Conservation (phyloP, 2,113 vertebrate species). For the Scomber colias region DNA sequence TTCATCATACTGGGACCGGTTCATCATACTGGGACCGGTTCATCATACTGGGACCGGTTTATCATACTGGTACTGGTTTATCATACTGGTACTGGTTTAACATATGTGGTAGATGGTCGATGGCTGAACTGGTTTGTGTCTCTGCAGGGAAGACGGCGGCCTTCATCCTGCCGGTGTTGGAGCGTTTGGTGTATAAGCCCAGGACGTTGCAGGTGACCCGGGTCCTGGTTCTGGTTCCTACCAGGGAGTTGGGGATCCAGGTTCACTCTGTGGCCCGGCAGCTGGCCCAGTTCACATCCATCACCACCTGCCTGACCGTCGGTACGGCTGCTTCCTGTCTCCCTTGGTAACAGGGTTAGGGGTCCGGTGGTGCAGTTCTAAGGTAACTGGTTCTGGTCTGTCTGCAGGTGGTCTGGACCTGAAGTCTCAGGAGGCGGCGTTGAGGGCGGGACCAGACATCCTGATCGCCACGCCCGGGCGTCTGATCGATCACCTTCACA, state of each 20-base stretch:
- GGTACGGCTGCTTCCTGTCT: constrained; percentile 82
- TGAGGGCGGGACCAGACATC: constrained; percentile 93
- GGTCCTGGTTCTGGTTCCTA: constrained; percentile 94
- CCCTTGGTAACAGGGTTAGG: no score
- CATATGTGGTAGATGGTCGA: no score
- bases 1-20: no score
- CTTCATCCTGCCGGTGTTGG: constrained; percentile 94
- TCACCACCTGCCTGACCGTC: constrained; percentile 93
- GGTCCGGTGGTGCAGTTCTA: not conserved
- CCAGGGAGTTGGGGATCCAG: constrained; percentile 96
- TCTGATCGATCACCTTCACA: constrained; percentile 97
- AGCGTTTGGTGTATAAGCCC: constrained; percentile 97
- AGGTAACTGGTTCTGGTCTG: not conserved
- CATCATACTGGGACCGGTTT: no score
- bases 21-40: no score
- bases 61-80: no score
- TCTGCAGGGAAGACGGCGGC: constrained; percentile 95
- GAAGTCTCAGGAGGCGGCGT: constrained; percentile 94
- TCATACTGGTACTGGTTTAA: no score
- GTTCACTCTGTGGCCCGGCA: constrained; percentile 94
- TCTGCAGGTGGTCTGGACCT: constrained; percentile 93
- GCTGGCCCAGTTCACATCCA: constrained; percentile 93
- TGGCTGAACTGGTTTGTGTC: not conserved
- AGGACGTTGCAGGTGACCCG: constrained; percentile 92
- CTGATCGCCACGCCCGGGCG: constrained; percentile 96